Percentiles rank a stretch among this genome's conserved stretches.
phyloP scores from a whole-genome alignment of 2,113 vertebrate genomes.

The Brevimyrus niger region DNA sequence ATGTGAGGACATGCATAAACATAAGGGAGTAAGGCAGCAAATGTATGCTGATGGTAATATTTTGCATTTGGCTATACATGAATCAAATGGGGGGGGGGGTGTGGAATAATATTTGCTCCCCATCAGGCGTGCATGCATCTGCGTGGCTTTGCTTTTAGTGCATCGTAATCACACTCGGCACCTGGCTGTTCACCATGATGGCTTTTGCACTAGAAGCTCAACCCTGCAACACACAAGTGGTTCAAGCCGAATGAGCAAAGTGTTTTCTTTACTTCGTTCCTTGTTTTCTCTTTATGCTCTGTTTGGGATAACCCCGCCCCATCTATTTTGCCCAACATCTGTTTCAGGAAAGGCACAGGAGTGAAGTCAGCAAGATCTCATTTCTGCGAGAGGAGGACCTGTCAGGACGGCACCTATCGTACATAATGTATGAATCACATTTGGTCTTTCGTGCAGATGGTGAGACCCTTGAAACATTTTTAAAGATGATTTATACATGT shows the following conservation, averaged over 20 bases:
- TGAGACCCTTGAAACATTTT: background rate
- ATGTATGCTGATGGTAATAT: slow-evolving; percentile 10
- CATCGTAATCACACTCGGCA: background rate
- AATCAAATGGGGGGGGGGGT: background rate
- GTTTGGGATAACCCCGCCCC: slow-evolving; percentile 27
- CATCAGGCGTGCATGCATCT: background rate
- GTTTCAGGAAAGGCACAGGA: background rate
- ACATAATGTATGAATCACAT: background rate
- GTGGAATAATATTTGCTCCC: background rate
- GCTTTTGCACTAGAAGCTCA: background rate
- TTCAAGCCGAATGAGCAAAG: slow-evolving; percentile 30
- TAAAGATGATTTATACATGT: slow-evolving; percentile 3
- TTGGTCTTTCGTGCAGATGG: background rate
- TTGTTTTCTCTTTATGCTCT: slow-evolving; percentile 33
- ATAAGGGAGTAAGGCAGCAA: background rate
- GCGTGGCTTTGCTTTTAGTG: background rate
- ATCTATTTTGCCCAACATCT: slow-evolving; percentile 37
- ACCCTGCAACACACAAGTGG: slow-evolving; percentile 1
- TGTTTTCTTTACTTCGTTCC: slow-evolving; percentile 31
- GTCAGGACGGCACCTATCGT: slow-evolving; percentile 20
- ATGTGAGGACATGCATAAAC: background rate
- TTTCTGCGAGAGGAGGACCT: slow-evolving; percentile 23
- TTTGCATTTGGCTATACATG: background rate
- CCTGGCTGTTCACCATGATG: background rate
- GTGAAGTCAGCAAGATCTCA: background rate